Percentiles rank a stretch among this genome's conserved stretches.
Conservation (phyloP, 2,888 invertebrate genomes). For the Callyntrura guangdongensis region DNA sequence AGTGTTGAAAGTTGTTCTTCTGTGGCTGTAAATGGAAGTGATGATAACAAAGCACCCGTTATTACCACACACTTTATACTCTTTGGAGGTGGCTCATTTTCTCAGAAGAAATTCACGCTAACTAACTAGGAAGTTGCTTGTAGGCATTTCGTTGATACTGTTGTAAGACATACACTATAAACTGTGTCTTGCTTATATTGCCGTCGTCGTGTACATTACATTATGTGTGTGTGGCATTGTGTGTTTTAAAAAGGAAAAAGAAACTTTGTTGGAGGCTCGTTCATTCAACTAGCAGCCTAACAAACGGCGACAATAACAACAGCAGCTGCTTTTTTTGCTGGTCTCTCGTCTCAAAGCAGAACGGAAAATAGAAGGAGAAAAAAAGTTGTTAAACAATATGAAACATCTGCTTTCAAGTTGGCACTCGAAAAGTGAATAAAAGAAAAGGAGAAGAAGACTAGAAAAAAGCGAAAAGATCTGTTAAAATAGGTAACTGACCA, state of each 20-base stretch:
- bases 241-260: not conserved
- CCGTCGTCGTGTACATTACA: not conserved
- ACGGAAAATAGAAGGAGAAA: slow-evolving; percentile 5
- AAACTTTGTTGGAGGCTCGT: slow-evolving; percentile 25
- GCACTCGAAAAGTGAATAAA: slow-evolving; percentile 56
- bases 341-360: slow-evolving; percentile 25
- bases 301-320: slow-evolving; percentile 7
- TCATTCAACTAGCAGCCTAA: not conserved
- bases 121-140: slow-evolving; percentile 49
- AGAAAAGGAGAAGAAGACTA: not conserved
- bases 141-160: not conserved
- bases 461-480: slow-evolving; percentile 28
- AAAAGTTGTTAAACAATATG: slow-evolving; percentile 58
- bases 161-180: not conserved
- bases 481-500: slow-evolving; percentile 29
- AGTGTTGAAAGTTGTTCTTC: slow-evolving; percentile 60
- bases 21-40: slow-evolving; percentile 67
- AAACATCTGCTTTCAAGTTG: slow-evolving; percentile 71
- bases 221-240: not conserved
- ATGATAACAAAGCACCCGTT: slow-evolving; percentile 71
- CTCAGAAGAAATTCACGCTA: slow-evolving; percentile 7
- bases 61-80: slow-evolving; percentile 27
- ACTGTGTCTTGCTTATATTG: not conserved
- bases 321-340: slow-evolving; percentile 49
- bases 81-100: slow-evolving; percentile 8